Conservation (phyloP, 2,797 vertebrate genomes). For the Geotrypetes seraphini region DNA sequence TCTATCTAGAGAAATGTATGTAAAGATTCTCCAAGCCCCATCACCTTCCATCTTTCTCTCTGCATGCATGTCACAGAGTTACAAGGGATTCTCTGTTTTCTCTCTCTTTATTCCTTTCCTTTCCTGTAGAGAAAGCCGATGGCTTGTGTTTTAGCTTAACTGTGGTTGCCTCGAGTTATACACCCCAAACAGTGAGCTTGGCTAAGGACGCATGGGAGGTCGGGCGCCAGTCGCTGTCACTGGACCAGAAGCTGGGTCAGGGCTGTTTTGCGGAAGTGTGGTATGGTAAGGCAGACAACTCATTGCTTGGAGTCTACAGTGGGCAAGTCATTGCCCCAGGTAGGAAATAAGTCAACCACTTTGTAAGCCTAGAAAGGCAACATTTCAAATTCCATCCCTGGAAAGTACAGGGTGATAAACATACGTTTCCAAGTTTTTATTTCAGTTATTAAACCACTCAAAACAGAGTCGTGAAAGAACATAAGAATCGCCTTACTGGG, state of each 20-base stretch:
- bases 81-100: conserved; percentile 75
- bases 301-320: no score
- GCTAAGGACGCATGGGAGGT: conserved; percentile 97
- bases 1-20: no score
- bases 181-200: conserved; percentile 92
- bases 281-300: conserved; percentile 84
- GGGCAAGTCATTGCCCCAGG: no score
- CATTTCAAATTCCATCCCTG: no score
- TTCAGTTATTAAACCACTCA: no score
- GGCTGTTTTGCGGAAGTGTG: conserved; percentile 98
- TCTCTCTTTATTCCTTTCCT: conserved; percentile 73
- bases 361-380: no score
- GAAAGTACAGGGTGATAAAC: no score
- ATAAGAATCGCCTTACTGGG: no score
- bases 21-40: no score
- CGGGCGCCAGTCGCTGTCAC: conserved; percentile 69
- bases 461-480: no score
- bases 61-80: conserved; percentile 72
- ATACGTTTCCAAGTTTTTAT: no score
- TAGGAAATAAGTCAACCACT: no score
- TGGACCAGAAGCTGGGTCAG: conserved; percentile 91
- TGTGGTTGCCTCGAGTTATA: conserved; percentile 81
- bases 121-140: conserved; percentile 86
- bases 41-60: conserved; percentile 65
- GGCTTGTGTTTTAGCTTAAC: conserved; percentile 98